These are phyloP conservation scores for Schizopygopsis malacanthus DNA, from an alignment of 2,797 vertebrate species.

Conservation along the genomic window DNA sequence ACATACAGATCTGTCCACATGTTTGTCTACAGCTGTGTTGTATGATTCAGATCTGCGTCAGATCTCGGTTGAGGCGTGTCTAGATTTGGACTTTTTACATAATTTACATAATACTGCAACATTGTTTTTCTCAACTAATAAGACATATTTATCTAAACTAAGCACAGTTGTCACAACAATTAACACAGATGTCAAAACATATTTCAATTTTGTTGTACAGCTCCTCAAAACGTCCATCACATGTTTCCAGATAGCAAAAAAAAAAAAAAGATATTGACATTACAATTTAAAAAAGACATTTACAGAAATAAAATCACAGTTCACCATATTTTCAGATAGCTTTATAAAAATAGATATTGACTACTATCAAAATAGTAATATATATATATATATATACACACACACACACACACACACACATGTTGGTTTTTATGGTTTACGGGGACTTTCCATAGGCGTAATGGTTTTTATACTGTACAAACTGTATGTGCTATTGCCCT, in stretches of 20 bases:
- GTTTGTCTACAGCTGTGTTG: background rate
- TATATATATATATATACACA: too few relatives aligned
- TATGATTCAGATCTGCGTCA: background rate
- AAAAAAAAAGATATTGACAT: background rate
- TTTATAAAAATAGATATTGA: background rate
- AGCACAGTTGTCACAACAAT: background rate
- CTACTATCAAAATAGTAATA: background rate
- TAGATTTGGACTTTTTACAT: background rate
- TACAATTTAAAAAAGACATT: background rate
- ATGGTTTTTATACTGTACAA: too few relatives aligned
- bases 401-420: too few relatives aligned
- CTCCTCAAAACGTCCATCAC: background rate
- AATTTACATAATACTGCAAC: background rate
- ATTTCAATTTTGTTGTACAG: background rate
- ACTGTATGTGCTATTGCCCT: too few relatives aligned
- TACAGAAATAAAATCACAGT: too few relatives aligned
- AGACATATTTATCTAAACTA: background rate
- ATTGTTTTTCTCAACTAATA: conserved; percentile 4
- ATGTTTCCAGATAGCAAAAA: background rate
- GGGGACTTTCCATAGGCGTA: too few relatives aligned
- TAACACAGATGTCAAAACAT: background rate
- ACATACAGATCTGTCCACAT: background rate
- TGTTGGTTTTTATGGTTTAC: too few relatives aligned
- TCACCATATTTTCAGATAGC: background rate
- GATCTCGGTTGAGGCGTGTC: background rate